Percentiles rank a stretch among this genome's conserved stretches.
Conservation (phyloP, 2,113 vertebrate genomes). For the Thunnus thynnus region DNA sequence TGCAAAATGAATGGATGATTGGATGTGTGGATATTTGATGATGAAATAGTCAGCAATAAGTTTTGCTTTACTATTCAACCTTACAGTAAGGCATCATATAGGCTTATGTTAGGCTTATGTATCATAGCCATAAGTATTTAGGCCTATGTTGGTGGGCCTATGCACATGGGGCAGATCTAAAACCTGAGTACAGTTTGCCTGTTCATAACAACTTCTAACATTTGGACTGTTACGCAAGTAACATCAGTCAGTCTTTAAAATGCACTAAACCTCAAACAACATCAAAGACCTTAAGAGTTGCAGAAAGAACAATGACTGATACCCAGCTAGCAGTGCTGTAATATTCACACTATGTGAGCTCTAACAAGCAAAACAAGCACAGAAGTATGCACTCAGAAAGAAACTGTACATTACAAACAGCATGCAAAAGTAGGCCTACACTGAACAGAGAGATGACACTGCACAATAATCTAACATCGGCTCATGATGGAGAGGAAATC, state of each 20-base stretch:
- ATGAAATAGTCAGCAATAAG: too few relatives aligned
- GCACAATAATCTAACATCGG: neutral
- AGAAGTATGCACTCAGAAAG: neutral
- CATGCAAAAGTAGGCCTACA: neutral
- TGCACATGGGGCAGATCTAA: too few relatives aligned
- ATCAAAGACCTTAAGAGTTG: neutral
- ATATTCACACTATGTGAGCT: neutral
- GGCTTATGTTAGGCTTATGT: too few relatives aligned
- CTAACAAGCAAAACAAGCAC: neutral
- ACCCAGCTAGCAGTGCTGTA: neutral
- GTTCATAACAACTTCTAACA: neutral
- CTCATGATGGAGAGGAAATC: neutral
- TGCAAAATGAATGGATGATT: too few relatives aligned
- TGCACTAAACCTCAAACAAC: neutral
- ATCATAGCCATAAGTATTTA: too few relatives aligned
- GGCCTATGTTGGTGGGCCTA: too few relatives aligned
- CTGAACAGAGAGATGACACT: neutral
- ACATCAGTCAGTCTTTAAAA: slow-evolving; percentile 8
- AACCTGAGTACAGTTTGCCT: neutral
- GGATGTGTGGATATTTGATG: too few relatives aligned
- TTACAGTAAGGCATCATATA: too few relatives aligned
- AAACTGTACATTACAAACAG: neutral
- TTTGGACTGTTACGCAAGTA: neutral
- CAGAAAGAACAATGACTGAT: neutral
- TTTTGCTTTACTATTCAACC: too few relatives aligned